Percentiles rank a stretch among this genome's conserved stretches.
These are phyloP conservation scores for Serranus cabrilla DNA, from an alignment of 2,797 vertebrate species.

Conservation along the genomic window DNA sequence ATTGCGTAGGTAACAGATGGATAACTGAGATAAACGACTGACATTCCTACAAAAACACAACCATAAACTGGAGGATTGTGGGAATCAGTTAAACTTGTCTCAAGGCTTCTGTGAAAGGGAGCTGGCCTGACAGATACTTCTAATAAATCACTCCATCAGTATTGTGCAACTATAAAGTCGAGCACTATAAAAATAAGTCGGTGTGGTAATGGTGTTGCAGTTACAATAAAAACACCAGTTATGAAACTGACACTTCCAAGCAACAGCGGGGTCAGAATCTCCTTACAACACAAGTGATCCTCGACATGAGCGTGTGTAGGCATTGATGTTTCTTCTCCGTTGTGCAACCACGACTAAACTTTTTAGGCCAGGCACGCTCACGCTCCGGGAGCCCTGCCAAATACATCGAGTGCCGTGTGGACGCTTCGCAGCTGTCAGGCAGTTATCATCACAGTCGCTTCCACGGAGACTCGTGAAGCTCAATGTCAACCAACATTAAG, in stretches of 20 bases:
- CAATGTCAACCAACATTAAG: constrained; percentile 21
- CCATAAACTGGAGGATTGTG: neutral
- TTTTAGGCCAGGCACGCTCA: constrained; percentile 45
- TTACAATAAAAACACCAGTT: constrained; percentile 49
- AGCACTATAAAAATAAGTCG: constrained; percentile 30
- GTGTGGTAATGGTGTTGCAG: neutral
- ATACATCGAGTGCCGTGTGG: constrained; percentile 43
- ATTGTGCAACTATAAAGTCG: constrained; percentile 32
- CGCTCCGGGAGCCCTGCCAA: constrained; percentile 43
- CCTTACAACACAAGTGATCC: constrained; percentile 46
- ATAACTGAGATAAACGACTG: neutral
- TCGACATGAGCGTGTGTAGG: constrained; percentile 45
- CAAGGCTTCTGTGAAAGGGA: constrained; percentile 18
- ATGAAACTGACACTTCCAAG: constrained; percentile 56
- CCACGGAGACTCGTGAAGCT: constrained; percentile 37
- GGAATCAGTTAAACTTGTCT: constrained; percentile 1
- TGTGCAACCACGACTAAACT: constrained; percentile 57
- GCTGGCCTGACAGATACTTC: constrained; percentile 35
- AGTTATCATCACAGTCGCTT: constrained; percentile 53
- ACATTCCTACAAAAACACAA: neutral
- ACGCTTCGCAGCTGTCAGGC: constrained; percentile 67
- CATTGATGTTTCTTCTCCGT: constrained; percentile 46
- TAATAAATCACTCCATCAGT: constrained; percentile 22
- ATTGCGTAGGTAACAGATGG: neutral
- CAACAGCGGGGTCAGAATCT: constrained; percentile 13